Evolutionary conservation across 2,797 vertebrate genomes (phyloP).

Genomic region (Pteronotus mesoamericanus): DNA sequence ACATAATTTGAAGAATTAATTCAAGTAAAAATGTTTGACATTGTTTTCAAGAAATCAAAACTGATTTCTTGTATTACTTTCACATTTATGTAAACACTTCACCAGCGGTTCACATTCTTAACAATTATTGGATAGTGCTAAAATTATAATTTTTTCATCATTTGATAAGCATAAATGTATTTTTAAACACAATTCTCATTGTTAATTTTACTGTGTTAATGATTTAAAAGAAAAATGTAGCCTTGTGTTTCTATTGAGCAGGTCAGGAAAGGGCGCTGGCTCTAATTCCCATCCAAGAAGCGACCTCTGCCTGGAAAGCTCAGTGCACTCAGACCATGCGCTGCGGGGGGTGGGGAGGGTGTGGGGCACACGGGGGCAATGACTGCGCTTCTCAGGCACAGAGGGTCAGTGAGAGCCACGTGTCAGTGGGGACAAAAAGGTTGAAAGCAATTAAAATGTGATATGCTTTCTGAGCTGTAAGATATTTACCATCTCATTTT

Average conservation of each 20-base stretch:
- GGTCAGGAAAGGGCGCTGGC: neutral
- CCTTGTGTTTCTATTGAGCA: neutral
- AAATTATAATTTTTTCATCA: neutral
- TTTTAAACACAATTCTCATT: neutral
- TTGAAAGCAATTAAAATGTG: constrained; percentile 40
- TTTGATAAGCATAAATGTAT: neutral
- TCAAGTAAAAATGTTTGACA: neutral
- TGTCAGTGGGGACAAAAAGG: neutral
- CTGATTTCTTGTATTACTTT: neutral
- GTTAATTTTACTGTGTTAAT: neutral
- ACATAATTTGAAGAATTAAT: neutral
- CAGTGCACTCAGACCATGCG: rapidly evolving
- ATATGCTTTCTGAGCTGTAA: constrained; percentile 5
- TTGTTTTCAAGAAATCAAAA: neutral
- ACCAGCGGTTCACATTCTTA: neutral
- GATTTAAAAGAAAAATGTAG: neutral
- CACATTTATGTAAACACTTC: neutral
- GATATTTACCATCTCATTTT: neutral
- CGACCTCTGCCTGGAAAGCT: neutral
- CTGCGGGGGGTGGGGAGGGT: rapidly evolving
- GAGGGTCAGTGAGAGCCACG: neutral
- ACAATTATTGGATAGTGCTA: neutral
- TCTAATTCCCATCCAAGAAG: neutral
- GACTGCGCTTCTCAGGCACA: neutral
- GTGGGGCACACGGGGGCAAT: rapidly evolving